These are phyloP conservation scores for Sebastes oblongus DNA, from an alignment of 2,797 vertebrate species.

Conservation along the genomic window DNA sequence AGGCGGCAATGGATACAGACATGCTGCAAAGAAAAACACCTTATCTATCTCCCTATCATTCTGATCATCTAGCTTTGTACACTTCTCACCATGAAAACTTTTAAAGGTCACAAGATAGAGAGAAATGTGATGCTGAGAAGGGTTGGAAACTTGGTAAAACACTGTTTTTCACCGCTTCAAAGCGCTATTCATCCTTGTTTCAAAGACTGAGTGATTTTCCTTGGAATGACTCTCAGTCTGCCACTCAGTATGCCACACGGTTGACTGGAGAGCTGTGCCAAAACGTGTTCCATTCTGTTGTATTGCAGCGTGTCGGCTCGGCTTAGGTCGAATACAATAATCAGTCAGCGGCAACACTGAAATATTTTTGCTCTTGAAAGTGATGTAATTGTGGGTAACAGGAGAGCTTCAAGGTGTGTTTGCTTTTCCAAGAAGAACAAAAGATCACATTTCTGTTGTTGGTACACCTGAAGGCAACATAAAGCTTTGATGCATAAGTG, in stretches of 20 bases:
- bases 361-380: slow-evolving; percentile 5
- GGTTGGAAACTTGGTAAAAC: neutral
- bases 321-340: neutral
- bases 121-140: neutral
- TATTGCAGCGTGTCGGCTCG: neutral
- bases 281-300: neutral
- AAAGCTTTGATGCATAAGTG: slow-evolving; percentile 20
- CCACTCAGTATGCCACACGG: neutral
- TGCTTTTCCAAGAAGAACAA: neutral
- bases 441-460: neutral
- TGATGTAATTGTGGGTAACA: slow-evolving; percentile 38
- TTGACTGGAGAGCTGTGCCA: neutral
- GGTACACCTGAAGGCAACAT: slow-evolving; percentile 18
- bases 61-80: neutral
- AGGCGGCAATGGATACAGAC: neutral
- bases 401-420: neutral
- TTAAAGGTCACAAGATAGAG: neutral
- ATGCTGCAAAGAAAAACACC: neutral
- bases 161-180: neutral
- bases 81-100: neutral
- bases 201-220: neutral
- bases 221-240: neutral
- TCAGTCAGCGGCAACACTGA: neutral
- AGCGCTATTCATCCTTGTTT: neutral
- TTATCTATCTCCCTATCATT: neutral